Evolutionary conservation across 2,797 vertebrate species (phyloP).

Genomic region (Alcedo quadribrachys): DNA sequence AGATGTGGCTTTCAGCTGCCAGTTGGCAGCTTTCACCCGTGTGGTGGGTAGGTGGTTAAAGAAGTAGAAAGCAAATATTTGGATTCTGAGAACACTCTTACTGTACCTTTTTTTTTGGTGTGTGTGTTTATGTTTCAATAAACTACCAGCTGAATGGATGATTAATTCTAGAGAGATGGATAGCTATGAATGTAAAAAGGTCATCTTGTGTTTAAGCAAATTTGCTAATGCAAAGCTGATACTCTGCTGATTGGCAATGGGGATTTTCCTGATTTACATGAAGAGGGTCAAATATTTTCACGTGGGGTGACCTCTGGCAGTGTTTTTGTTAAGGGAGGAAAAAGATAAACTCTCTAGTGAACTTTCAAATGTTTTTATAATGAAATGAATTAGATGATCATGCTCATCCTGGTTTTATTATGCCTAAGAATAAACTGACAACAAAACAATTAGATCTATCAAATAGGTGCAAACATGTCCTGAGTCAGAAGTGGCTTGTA

Average conservation of each 20-base stretch:
- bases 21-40: slow-evolving; percentile 3
- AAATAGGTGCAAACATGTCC: background rate
- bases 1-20: slow-evolving; percentile 37
- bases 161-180: slow-evolving; percentile 2
- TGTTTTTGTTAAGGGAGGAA: background rate
- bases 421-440: background rate
- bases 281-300: background rate
- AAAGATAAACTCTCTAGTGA: background rate
- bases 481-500: background rate
- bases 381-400: background rate
- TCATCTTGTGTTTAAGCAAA: background rate
- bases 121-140: slow-evolving; percentile 26
- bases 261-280: background rate
- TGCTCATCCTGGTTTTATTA: background rate
- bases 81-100: background rate
- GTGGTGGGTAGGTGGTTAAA: slow-evolving; percentile 26
- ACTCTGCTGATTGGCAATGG: background rate
- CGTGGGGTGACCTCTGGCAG: background rate
- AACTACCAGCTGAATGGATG: background rate
- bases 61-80: slow-evolving; percentile 39
- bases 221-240: background rate
- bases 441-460: background rate
- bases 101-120: background rate
- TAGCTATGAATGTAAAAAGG: background rate
- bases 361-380: background rate